Evolutionary conservation across 2,797 vertebrate genomes (phyloP).

Genomic region (Chaetodon trifasciatus): DNA sequence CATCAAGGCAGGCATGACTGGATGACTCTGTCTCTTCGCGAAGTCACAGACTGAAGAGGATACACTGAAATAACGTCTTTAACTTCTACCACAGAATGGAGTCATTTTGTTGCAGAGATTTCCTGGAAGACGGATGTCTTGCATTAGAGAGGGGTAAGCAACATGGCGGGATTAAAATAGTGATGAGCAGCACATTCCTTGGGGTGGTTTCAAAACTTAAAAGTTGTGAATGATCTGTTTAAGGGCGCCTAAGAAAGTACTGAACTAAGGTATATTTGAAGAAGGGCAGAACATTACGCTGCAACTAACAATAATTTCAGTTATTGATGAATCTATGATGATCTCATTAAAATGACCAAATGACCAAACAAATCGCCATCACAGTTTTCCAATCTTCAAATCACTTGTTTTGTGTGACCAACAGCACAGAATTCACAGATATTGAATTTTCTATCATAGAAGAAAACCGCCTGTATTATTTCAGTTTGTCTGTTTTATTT

Average conservation of each 20-base stretch:
- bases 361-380: too few species aligned
- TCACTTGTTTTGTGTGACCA: background rate
- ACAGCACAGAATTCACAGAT: background rate
- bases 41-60: slow-evolving; percentile 9
- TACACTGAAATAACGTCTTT: slow-evolving; percentile 17
- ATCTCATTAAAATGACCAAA: too few species aligned
- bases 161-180: slow-evolving; percentile 19
- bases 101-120: slow-evolving; percentile 21
- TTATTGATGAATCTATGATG: too few species aligned
- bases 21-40: slow-evolving; percentile 12
- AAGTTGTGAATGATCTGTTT: slow-evolving; percentile 9
- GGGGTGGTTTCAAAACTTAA: slow-evolving; percentile 16
- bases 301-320: background rate
- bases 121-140: slow-evolving; percentile 1
- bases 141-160: slow-evolving; percentile 26
- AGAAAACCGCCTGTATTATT: background rate
- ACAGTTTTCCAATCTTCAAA: background rate
- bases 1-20: slow-evolving; percentile 7
- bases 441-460: background rate
- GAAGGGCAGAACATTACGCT: too few species aligned
- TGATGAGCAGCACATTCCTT: background rate
- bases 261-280: background rate
- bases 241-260: background rate
- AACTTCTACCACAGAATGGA: slow-evolving; percentile 19
- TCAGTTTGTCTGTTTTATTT: too few species aligned